A percentile compares a stretch with the other conserved stretches of the same genome.
Evolutionary conservation across 1,140 invertebrate species (phyloP).

Genomic region (Coenobita brevimanus): DNA sequence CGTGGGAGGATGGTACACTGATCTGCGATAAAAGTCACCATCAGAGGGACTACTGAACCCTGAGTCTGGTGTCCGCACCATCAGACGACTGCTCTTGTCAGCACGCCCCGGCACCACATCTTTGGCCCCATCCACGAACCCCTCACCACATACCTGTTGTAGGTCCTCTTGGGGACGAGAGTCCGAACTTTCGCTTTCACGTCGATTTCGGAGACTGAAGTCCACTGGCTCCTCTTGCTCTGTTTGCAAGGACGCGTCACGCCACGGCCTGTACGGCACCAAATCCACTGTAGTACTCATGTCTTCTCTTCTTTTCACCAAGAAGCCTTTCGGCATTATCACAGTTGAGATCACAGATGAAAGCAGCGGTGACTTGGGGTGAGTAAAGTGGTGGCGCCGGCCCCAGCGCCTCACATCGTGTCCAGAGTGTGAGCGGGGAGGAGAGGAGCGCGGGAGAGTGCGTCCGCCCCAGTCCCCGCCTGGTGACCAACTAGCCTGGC

Average conservation of each 20-base stretch:
- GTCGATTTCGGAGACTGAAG: constrained; percentile 49
- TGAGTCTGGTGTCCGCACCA: constrained; percentile 68
- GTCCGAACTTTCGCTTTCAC: constrained; percentile 31
- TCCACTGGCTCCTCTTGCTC: constrained; percentile 58
- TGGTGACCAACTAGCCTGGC: constrained; percentile 55
- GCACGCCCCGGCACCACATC: constrained; percentile 29
- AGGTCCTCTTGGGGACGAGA: constrained; percentile 16
- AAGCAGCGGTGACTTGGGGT: constrained; percentile 20
- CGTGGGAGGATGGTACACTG: constrained; percentile 27
- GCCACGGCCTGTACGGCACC: constrained; percentile 63
- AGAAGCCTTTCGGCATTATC: constrained; percentile 68
- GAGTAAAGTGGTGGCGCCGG: constrained; percentile 23
- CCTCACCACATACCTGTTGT: constrained; percentile 18
- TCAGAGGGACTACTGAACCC: constrained; percentile 69
- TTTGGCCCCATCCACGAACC: constrained; percentile 29
- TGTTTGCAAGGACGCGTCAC: constrained; percentile 21
- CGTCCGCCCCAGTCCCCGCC: constrained; percentile 63
- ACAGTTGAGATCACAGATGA: constrained; percentile 68
- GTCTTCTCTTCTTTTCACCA: constrained; percentile 65
- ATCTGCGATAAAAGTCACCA: constrained; percentile 61
- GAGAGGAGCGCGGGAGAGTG: constrained; percentile 55
- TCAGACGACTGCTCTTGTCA: constrained; percentile 49
- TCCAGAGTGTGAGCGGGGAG: constrained; percentile 23
- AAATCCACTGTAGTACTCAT: constrained; percentile 64
- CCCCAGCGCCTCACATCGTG: constrained; percentile 62